Percentiles rank a stretch among this genome's conserved stretches.
Evolutionary conservation across 2,797 vertebrate genomes (phyloP).

Genomic region (Lacerta viridis): DNA sequence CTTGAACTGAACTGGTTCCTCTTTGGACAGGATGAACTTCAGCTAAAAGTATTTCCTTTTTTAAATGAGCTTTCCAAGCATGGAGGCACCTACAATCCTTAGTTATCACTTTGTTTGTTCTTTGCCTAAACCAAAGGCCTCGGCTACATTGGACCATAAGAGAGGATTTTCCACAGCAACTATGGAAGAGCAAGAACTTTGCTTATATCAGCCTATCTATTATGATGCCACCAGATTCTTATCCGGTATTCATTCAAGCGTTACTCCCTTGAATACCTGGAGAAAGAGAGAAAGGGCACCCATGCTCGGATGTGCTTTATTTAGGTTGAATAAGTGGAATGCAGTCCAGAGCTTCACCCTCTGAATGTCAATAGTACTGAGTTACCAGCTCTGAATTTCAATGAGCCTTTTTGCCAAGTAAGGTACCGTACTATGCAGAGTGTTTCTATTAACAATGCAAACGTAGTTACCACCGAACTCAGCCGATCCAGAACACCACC

Average conservation of each 20-base stretch:
- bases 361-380: constrained; percentile 13
- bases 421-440: not conserved
- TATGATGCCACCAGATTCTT: not conserved
- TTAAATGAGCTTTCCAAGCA: no score
- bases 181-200: not conserved
- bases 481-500: not conserved
- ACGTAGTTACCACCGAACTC: not conserved
- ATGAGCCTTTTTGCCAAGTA: not conserved
- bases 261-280: not conserved
- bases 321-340: not conserved
- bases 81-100: no score
- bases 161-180: not conserved
- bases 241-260: not conserved
- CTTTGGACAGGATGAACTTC: no score
- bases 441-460: not conserved
- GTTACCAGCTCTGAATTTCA: not conserved
- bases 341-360: not conserved
- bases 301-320: not conserved
- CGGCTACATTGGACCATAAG: not conserved
- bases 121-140: not conserved
- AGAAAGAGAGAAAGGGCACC: not conserved
- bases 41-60: no score
- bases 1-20: no score
- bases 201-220: not conserved
- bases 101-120: not conserved